Evolutionary conservation across 2,113 vertebrate species (phyloP), one percentile per base, ranked within the genome.

Genomic region (Periophthalmodon schlosseri): DNA sequence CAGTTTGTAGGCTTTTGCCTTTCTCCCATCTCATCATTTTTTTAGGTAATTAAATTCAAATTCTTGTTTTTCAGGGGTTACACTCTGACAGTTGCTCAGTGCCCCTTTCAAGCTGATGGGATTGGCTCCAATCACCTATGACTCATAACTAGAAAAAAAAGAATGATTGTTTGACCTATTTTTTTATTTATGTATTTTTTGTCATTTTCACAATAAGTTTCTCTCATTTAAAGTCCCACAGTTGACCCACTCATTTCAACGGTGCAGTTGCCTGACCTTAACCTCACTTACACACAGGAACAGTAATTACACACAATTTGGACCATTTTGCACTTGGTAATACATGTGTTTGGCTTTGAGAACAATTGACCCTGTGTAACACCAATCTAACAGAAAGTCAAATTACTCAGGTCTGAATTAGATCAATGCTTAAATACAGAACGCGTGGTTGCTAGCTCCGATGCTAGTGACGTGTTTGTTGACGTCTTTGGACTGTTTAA

Each of bases 401-500:
- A 65, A 65, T 65, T 18, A n/a, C 18, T 13, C 33, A 60, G 33
- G 61, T 36, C 63, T 4, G 18, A 39, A 65, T 39, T n/a, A 65
- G 33, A 64, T 64, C 61, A 13, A 20, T 20, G 28, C 16, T n/a
- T n/a, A 21, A 65, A 12, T 2, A 10, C 16, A 44, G 20, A 39
- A 65, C n/a, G 4, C 10, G 33, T 65, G 63, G 50, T 34, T 9
- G 61, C 16, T 18, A 6, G 33, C 34, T 10, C 15, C 61, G 15
- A 39, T 20, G 28, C 16, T 20, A 8, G 44, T 77, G 16, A 79
- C 63, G 58, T 47, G 12, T 57, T 72, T 56, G 73, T 73, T 68
- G 66, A 50, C 12, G 54, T 39, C 57, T 33, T 6, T 16, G 67
- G 47, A 36, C 4, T 1, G 36, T 33, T 61, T 34, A 50, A 61